Base-by-base conservation (phyloP, 2,797 vertebrate genomes). In the Emydoidea blandingii region DNA sequence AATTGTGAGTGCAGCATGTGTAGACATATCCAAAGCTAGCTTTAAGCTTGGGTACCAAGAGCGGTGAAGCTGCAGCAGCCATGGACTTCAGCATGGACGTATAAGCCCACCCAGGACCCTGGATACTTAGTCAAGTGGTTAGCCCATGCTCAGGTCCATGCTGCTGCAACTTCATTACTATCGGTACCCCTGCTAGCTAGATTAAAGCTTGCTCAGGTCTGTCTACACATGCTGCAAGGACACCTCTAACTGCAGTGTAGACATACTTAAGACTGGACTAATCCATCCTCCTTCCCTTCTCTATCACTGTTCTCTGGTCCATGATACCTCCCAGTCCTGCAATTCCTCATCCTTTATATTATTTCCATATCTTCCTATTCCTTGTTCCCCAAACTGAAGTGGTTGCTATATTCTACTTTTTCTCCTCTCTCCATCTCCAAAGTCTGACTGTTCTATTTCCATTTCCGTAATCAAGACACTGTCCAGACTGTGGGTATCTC, bases 401-500 rank as follows among this genome's bases (percentile, higher is more conserved):
- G 4, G 4, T 96, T 90, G 8, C 78, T 80, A 86, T n/a, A 86
- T 81, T 50, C 90, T 90, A 19, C 25, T 3, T 89, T 93, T 88
- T 93, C 76, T 23, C 5, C 34, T 88, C 8, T 85, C 54, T 12
- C 49, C 37, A 93, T 57, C n/a, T 25, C 18, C 0, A 0, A 74
- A 74, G 41, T 82, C 93, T 88, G 19, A 80, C 95, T 37, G 25
- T 92, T 92, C 50, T 85, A 94, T 90, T 76, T 87, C 81, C 27
- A 41, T 29, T 88, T 8, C 80, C 81, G 37, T 44, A 92, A 50
- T 21, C 72, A 83, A 95, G 93, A 85, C 6, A 79, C 57, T 54
- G 21, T 82, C 53, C 49, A 90, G n/a, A 74, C 37, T 72, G 88
- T 65, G 74, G 6, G 65, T 52, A 2, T 37, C 80, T 81, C 86